Evolutionary conservation across 2,888 invertebrate genomes (phyloP).

Genomic region (Eupeodes luniger): DNA sequence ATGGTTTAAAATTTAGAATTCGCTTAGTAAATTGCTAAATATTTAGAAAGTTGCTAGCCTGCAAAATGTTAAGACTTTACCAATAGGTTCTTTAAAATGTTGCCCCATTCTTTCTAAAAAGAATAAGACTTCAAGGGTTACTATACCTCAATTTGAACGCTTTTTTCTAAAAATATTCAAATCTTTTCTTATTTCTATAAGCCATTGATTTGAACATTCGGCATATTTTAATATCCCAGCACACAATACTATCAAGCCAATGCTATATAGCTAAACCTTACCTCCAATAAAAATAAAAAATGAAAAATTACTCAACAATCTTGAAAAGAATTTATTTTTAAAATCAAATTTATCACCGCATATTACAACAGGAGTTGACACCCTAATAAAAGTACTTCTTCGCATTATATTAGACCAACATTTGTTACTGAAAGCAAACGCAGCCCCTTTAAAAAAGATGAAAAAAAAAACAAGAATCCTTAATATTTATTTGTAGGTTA

Average conservation of each 20-base stretch:
- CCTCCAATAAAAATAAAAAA: constrained; percentile 38
- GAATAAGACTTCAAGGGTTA: too few species aligned
- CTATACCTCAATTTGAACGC: too few species aligned
- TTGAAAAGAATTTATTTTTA: constrained; percentile 69
- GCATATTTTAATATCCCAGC: background rate
- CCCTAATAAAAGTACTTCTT: constrained; percentile 68
- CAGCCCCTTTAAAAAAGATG: background rate
- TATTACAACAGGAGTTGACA: constrained; percentile 59
- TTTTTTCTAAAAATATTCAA: too few species aligned
- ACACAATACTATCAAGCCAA: background rate
- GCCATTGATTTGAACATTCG: too few species aligned
- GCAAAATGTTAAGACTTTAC: too few species aligned
- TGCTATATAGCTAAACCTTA: constrained; percentile 29
- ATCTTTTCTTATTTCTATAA: background rate
- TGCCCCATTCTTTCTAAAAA: too few species aligned
- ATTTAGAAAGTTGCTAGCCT: too few species aligned
- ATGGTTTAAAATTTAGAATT: too few species aligned
- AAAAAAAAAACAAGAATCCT: constrained; percentile 16
- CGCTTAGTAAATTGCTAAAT: too few species aligned
- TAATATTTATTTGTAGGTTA: constrained; percentile 42
- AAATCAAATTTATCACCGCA: constrained; percentile 72
- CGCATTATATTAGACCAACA: constrained; percentile 43
- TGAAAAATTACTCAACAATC: constrained; percentile 75
- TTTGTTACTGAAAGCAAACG: background rate
- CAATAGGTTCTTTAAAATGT: too few species aligned